phyloP scores from a whole-genome alignment of 92 coral and sea anemone species.

The Pocillopora meandrina region DNA sequence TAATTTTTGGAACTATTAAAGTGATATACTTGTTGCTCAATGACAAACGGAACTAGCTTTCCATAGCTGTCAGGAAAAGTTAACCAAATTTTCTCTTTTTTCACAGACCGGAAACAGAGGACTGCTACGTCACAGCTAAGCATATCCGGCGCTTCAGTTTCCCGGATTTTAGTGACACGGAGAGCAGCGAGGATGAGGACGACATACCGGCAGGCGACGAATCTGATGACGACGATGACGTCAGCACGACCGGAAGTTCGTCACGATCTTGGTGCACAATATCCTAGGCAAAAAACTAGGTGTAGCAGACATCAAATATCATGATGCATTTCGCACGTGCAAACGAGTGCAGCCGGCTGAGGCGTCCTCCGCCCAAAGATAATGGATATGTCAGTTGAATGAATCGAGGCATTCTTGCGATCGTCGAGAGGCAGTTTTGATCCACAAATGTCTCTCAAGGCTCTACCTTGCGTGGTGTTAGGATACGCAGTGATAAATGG shows the following conservation, averaged over 20 bases:
- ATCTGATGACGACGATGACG: constrained; percentile 87
- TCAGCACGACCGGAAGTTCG: constrained; percentile 48
- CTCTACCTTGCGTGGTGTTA: no score
- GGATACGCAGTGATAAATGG: no score
- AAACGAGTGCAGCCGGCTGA: background rate
- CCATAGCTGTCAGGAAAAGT: no score
- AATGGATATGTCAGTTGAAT: background rate
- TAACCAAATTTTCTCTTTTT: background rate
- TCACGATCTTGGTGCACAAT: constrained; percentile 94
- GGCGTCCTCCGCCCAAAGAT: background rate
- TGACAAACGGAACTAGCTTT: no score
- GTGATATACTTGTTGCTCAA: no score
- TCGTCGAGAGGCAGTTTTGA: background rate
- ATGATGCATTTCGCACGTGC: background rate
- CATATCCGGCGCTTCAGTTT: constrained; percentile 89
- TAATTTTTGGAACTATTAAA: no score
- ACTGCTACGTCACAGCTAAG: constrained; percentile 78
- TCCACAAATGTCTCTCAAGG: no score
- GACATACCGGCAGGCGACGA: constrained; percentile 60
- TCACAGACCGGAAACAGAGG: constrained; percentile 81
- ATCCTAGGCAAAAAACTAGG: constrained; percentile 40
- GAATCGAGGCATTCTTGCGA: background rate
- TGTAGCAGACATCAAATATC: no score
- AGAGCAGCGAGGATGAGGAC: constrained; percentile 92
- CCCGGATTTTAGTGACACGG: constrained; percentile 83